Conservation (phyloP, 2,113 vertebrate genomes). For the Tinamus guttatus region DNA sequence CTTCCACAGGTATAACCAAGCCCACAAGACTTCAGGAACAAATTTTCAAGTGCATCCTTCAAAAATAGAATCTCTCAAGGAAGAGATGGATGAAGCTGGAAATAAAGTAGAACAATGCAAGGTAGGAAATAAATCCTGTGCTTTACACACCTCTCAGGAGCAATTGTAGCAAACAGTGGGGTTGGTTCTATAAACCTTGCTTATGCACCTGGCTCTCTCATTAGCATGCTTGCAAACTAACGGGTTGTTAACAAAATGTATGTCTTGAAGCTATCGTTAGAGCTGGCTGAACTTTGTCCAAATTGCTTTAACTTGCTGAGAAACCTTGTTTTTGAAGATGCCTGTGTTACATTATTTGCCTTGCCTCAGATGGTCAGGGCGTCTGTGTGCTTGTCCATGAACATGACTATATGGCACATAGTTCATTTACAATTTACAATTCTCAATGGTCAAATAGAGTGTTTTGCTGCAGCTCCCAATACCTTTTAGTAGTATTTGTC, state of each 20-base stretch:
- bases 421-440: background rate
- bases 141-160: background rate
- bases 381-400: background rate
- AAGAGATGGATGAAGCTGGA: constrained; percentile 97
- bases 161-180: no score
- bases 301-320: background rate
- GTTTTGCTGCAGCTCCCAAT: background rate
- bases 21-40: constrained; percentile 96
- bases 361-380: background rate
- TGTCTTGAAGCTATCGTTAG: background rate
- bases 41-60: constrained; percentile 97
- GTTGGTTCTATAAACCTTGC: background rate
- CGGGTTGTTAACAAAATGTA: background rate
- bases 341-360: background rate
- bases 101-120: constrained; percentile 99
- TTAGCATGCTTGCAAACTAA: background rate
- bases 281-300: background rate
- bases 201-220: background rate
- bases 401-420: no score
- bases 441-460: background rate
- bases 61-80: constrained; percentile 95
- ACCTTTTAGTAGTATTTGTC: background rate
- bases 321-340: background rate
- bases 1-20: constrained; percentile 91
- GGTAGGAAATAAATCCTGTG: constrained; percentile 73